Evolutionary conservation across 1,140 invertebrate species (phyloP).

Genomic region (Cotesia vestalis): DNA sequence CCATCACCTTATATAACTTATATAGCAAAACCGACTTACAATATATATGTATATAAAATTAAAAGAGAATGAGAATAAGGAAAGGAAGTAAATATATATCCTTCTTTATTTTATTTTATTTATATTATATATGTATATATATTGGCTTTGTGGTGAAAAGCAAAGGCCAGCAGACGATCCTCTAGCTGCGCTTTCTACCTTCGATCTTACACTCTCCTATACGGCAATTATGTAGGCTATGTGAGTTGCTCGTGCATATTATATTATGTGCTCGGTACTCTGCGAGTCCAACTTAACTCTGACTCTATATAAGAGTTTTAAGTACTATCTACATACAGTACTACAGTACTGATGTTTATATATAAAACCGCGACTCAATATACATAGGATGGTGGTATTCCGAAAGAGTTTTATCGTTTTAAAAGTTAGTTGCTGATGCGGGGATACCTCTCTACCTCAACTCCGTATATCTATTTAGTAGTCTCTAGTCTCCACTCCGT

Average conservation of each 20-base stretch:
- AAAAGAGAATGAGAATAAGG: neutral
- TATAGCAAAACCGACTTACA: neutral
- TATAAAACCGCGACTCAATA: constrained; percentile 15
- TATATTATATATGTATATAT: constrained; percentile 17
- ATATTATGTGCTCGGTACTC: constrained; percentile 23
- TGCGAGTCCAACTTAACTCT: neutral
- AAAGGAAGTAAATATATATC: constrained; percentile 1
- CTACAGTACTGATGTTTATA: neutral
- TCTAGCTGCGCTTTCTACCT: constrained; percentile 59
- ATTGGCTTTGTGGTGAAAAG: constrained; percentile 51
- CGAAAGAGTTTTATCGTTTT: too few species aligned
- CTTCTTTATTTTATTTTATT: too few species aligned
- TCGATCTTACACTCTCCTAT: constrained; percentile 52
- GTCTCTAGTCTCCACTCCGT: too few species aligned
- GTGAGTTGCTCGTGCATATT: constrained; percentile 32
- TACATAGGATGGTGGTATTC: neutral
- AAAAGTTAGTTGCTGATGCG: too few species aligned
- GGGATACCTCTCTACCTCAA: too few species aligned
- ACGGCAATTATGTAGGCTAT: constrained; percentile 54
- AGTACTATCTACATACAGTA: neutral
- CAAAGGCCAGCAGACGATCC: constrained; percentile 64
- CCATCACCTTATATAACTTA: constrained; percentile 36
- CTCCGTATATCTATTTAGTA: too few species aligned
- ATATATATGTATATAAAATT: constrained; percentile 9
- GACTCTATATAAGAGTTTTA: neutral